Conservation (phyloP, 2,888 invertebrate genomes). For the Ypsolopha sequella region DNA sequence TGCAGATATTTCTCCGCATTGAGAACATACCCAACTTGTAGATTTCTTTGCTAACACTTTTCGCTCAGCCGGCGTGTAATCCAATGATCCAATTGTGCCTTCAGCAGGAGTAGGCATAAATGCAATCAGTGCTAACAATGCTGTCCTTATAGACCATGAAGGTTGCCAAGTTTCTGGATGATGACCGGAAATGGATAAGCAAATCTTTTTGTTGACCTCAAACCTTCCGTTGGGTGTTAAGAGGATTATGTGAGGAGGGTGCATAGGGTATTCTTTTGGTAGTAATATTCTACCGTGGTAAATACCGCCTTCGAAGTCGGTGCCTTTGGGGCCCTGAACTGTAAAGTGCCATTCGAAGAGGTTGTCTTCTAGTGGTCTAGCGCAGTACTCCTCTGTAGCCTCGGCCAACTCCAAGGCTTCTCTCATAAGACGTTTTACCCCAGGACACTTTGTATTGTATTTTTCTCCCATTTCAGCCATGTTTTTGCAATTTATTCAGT, state of each 20-base stretch:
- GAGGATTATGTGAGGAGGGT: conserved; percentile 94
- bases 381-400: conserved; percentile 91
- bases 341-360: conserved; percentile 99
- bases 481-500: conserved; percentile 8
- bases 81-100: conserved; percentile 92
- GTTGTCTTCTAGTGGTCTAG: conserved; percentile 93
- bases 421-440: conserved; percentile 93
- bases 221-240: conserved; percentile 95
- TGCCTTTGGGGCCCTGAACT: conserved; percentile 87
- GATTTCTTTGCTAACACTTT: conserved; percentile 83
- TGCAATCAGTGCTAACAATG: conserved; percentile 90
- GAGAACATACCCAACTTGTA: conserved; percentile 41
- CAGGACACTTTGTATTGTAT: conserved; percentile 73
- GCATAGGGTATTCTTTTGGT: conserved; percentile 97
- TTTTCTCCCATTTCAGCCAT: conserved; percentile 60
- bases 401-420: conserved; percentile 90
- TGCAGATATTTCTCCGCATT: conserved; percentile 51
- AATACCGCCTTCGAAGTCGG: conserved; percentile 91
- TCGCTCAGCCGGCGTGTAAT: conserved; percentile 89
- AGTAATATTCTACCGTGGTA: conserved; percentile 94
- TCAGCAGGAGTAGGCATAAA: conserved; percentile 94
- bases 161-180: conserved; percentile 99
- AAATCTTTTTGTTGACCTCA: conserved; percentile 94
- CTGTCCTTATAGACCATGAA: conserved; percentile 96
- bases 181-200: conserved; percentile 94